These are phyloP conservation scores for Drosophila nr. medialis DNA, from an alignment of 2,888 invertebrate genomes.

Conservation along the genomic window DNA sequence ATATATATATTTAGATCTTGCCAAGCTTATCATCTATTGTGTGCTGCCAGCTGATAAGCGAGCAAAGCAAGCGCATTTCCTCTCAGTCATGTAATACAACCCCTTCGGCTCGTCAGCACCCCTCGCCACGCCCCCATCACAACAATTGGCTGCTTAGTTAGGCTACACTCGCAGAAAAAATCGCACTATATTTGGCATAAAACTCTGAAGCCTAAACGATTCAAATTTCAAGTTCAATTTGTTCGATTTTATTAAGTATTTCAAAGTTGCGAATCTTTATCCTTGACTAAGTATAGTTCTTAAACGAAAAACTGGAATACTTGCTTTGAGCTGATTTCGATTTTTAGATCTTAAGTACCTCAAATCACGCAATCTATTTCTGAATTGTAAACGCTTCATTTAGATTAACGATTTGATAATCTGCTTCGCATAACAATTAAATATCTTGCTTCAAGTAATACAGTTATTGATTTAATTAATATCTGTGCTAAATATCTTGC, in stretches of 20 bases:
- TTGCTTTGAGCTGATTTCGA: not conserved
- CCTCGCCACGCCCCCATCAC: not conserved
- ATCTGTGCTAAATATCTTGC: not conserved
- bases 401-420: not conserved
- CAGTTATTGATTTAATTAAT: not conserved
- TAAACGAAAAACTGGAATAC: not conserved
- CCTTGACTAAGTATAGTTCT: not conserved
- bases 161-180: conserved; percentile 1
- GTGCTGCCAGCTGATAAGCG: conserved; percentile 43
- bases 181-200: not conserved
- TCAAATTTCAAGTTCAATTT: not conserved
- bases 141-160: conserved; percentile 33
- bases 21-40: conserved; percentile 30
- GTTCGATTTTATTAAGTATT: not conserved
- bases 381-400: not conserved
- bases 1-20: conserved; percentile 13
- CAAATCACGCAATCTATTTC: not conserved
- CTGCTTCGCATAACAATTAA: not conserved
- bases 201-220: not conserved
- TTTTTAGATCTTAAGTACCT: not conserved
- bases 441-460: not conserved
- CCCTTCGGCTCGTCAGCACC: not conserved
- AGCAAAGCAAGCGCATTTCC: not conserved
- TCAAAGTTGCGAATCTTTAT: not conserved
- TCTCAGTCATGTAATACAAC: conserved; percentile 5